Base-by-base conservation (phyloP, 2,888 invertebrate species). In the Vannuccia rotundouncinata region DNA sequence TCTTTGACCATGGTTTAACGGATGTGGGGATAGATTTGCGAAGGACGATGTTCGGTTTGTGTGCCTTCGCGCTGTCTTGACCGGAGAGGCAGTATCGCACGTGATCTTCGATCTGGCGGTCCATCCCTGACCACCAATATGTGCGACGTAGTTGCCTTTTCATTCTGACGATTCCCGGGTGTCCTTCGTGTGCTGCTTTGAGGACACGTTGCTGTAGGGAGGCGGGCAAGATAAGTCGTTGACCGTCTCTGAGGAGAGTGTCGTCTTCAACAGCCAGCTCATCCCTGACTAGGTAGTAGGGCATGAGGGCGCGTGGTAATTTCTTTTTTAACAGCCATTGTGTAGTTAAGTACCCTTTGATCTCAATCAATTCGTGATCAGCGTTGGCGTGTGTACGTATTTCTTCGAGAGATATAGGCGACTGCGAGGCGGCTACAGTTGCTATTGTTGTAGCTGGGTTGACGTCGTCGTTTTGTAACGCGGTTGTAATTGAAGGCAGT, bases 101-200 rank as follows among this genome's bases (percentile, higher is more conserved):
- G 22, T 22, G 27, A 25, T 31, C 27, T 77, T 31, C 60, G 22
- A 77, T 77, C 22, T 31, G 29, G n/a, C 59, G 28, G 30, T 77
- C 77, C 77, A 77, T 77, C 1, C 59, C 59, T 31, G 60, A 22
- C 77, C 77, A 77, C 77, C 77, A 77, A 30, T 77, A 77, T 76
- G 31, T 25, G 27, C 27, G 27, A 1, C 1, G 59, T n/a, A 78
- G 78, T 30, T 73, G 59, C 74, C 78, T 29, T 22, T 78, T 78
- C 28, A 78, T 73, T 17, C 59, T 2, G 1, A 78, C 78, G 17
- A 78, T 78, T 0, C 59, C 78, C 1, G 59, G 78, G 66, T 78
- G 78, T 0, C 78, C 59, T 75, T 78, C 75, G 28, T 78, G 78
- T 17, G 78, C 59, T 17, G 30, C 5, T 29, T 22, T 78, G 17